A percentile compares a stretch with the other conserved stretches of the same genome.
phyloP scores from a whole-genome alignment of 2,888 invertebrate species.

The Phyllotreta cruciferae region DNA sequence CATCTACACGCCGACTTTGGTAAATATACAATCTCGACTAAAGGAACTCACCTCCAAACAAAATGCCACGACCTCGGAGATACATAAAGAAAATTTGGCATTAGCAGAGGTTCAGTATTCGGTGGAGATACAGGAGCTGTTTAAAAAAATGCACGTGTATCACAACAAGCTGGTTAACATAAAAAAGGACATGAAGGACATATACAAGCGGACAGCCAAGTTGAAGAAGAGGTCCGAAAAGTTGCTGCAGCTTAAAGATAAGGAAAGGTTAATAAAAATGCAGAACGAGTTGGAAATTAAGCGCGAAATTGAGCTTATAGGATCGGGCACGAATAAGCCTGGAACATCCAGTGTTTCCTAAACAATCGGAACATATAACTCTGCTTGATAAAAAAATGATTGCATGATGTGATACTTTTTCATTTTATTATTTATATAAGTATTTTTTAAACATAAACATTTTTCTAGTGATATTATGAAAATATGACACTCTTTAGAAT shows the following conservation, averaged over 20 bases:
- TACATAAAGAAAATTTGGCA: constrained; percentile 43
- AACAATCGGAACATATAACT: too few species aligned
- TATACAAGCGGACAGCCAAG: constrained; percentile 43
- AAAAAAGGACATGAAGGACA: constrained; percentile 43
- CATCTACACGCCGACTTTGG: constrained; percentile 36
- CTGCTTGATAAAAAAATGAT: too few species aligned
- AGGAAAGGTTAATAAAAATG: constrained; percentile 31
- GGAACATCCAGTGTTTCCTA: background rate
- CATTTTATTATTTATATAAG: too few species aligned
- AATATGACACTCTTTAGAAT: too few species aligned
- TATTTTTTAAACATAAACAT: too few species aligned
- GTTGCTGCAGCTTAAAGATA: constrained; percentile 39
- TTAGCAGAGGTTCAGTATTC: constrained; percentile 42
- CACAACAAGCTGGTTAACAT: constrained; percentile 42
- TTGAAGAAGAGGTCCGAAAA: constrained; percentile 42
- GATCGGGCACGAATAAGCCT: constrained; percentile 26
- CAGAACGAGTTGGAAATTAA: constrained; percentile 32
- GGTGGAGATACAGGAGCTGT: constrained; percentile 42
- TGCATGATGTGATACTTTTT: too few species aligned
- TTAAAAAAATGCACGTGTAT: constrained; percentile 42
- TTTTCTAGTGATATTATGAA: too few species aligned
- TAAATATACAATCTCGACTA: constrained; percentile 37
- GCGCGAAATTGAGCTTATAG: constrained; percentile 32
- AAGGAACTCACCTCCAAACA: constrained; percentile 43
- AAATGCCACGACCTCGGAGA: constrained; percentile 34